phyloP scores from a whole-genome alignment of 2,888 invertebrate genomes.

The Diploptera punctata region DNA sequence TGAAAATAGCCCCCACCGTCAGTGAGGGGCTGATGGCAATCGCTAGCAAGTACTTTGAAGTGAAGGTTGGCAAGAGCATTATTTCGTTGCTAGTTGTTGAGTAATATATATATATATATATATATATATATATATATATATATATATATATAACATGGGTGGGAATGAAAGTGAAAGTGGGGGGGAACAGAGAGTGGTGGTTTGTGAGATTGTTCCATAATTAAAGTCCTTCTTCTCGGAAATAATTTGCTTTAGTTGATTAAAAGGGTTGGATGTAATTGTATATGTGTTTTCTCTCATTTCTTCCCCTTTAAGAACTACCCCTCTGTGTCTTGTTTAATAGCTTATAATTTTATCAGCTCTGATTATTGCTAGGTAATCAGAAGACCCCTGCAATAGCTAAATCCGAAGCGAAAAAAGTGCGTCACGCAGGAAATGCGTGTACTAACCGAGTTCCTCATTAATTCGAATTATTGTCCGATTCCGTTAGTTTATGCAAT shows the following conservation, averaged over 20 bases:
- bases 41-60: not conserved
- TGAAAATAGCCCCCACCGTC: not conserved
- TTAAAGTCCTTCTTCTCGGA: not conserved
- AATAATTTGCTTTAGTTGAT: not conserved
- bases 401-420: no score
- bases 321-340: not conserved
- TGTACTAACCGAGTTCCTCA: no score
- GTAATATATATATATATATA: no score
- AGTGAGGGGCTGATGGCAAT: not conserved
- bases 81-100: no score
- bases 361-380: not conserved
- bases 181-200: not conserved
- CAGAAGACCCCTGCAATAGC: no score
- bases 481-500: no score
- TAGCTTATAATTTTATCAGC: constrained; percentile 6
- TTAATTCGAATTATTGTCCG: no score
- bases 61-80: not conserved
- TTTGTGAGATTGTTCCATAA: not conserved
- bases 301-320: not conserved
- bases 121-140: no score
- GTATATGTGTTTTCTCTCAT: not conserved
- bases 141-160: not conserved
- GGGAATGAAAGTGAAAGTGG: not conserved
- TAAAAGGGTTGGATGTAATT: not conserved
- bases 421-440: no score